Percentiles rank a stretch among this genome's conserved stretches.
Conservation (phyloP, 2,888 invertebrate species). For the Melieria picta region DNA sequence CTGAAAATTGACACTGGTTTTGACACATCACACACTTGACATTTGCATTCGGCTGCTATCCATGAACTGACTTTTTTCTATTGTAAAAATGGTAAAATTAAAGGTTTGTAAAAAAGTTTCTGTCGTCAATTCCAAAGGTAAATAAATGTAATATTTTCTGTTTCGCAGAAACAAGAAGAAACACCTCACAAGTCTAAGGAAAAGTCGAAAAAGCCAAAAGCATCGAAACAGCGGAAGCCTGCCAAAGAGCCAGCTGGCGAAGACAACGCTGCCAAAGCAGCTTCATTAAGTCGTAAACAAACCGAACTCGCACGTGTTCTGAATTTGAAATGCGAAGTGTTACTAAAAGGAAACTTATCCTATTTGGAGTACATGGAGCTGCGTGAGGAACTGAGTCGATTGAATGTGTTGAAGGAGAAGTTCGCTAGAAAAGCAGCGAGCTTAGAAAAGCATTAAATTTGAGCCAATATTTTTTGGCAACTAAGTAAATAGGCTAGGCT, state of each 20-base stretch:
- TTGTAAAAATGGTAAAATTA: no score
- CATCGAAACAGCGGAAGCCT: slow-evolving; percentile 22
- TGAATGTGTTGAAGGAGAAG: slow-evolving; percentile 50
- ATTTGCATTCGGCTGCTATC: no score
- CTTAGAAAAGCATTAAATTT: not conserved
- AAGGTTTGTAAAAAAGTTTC: no score
- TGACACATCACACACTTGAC: no score
- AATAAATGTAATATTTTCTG: slow-evolving; percentile 5
- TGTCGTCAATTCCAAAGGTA: slow-evolving; percentile 32
- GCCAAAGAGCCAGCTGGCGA: slow-evolving; percentile 24
- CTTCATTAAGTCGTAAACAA: slow-evolving; percentile 46
- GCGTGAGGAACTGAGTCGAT: slow-evolving; percentile 51
- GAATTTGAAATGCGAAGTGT: slow-evolving; percentile 51
- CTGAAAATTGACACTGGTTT: no score
- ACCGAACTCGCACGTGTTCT: slow-evolving; percentile 54
- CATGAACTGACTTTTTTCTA: no score
- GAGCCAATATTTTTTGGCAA: no score
- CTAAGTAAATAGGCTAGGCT: no score
- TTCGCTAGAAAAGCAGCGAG: slow-evolving; percentile 38
- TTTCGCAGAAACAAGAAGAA: slow-evolving; percentile 12
- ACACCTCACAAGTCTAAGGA: slow-evolving; percentile 22
- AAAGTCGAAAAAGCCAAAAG: slow-evolving; percentile 35
- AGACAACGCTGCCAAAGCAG: slow-evolving; percentile 30
- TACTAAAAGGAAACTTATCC: slow-evolving; percentile 50
- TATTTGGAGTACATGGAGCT: slow-evolving; percentile 57